These are phyloP conservation scores for Acrobasis consociella DNA, from an alignment of 2,888 invertebrate species.

Conservation along the genomic window DNA sequence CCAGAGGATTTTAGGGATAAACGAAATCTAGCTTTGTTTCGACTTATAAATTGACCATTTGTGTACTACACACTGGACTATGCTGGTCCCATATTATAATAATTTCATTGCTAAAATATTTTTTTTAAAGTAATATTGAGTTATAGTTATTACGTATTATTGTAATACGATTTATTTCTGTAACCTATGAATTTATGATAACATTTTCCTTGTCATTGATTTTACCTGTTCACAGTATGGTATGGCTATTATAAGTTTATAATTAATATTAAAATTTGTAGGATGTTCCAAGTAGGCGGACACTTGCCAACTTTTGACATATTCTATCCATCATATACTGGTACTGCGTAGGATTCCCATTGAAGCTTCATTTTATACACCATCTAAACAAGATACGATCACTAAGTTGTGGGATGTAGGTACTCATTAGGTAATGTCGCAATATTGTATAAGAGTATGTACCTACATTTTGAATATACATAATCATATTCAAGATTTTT, in stretches of 20 bases:
- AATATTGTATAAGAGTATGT: conserved; percentile 22
- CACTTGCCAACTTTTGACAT: conserved; percentile 27
- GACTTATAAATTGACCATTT: no score
- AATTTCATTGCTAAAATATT: no score
- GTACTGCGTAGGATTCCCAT: conserved; percentile 40
- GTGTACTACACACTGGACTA: no score
- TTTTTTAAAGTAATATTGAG: no score
- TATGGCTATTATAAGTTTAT: neutral
- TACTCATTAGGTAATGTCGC: conserved; percentile 27
- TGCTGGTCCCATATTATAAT: no score
- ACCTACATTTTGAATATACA: neutral
- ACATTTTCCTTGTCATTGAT: conserved; percentile 5
- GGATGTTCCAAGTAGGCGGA: conserved; percentile 17
- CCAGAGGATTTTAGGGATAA: neutral
- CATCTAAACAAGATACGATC: conserved; percentile 32
- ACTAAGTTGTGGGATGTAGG: conserved; percentile 36
- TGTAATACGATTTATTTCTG: neutral
- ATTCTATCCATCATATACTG: conserved; percentile 37
- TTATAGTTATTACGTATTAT: neutral
- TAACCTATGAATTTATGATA: neutral
- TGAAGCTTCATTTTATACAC: conserved; percentile 36
- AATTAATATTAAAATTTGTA: conserved; percentile 7
- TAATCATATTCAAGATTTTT: no score
- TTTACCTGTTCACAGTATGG: neutral
- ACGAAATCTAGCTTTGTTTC: neutral